These are phyloP conservation scores for Papilio protenor DNA, from an alignment of 2,888 invertebrate genomes.

Conservation along the genomic window DNA sequence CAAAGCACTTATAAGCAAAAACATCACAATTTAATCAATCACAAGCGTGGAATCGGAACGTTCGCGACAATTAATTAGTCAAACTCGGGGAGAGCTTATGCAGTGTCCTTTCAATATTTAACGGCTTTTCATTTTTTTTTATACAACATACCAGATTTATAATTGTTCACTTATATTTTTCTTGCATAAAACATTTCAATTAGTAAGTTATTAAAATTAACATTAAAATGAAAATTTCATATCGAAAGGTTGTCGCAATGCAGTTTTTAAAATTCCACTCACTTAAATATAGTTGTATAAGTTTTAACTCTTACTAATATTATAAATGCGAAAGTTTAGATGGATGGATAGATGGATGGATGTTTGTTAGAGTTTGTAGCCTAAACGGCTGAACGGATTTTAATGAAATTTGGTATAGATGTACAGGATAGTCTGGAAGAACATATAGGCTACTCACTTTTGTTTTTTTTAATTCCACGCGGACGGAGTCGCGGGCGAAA, in stretches of 20 bases:
- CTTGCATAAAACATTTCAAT: too few relatives aligned
- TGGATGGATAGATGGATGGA: too few relatives aligned
- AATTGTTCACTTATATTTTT: background rate
- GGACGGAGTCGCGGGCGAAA: too few relatives aligned
- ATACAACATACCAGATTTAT: background rate
- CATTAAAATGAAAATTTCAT: background rate
- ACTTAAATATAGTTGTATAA: background rate
- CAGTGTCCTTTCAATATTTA: constrained; percentile 16
- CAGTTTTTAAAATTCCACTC: constrained; percentile 16
- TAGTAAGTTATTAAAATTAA: background rate
- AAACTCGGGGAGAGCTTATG: constrained; percentile 20
- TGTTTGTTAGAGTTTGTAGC: too few relatives aligned
- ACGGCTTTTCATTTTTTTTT: background rate
- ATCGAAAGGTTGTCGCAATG: constrained; percentile 8
- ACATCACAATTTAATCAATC: constrained; percentile 36
- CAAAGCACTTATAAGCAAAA: constrained; percentile 1
- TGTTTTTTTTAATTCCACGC: too few relatives aligned
- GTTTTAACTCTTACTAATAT: too few relatives aligned
- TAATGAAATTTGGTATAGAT: too few relatives aligned
- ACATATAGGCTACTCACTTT: too few relatives aligned
- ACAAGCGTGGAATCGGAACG: constrained; percentile 27
- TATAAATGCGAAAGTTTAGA: too few relatives aligned
- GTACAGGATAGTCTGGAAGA: too few relatives aligned
- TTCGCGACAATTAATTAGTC: constrained; percentile 35
- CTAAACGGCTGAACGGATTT: too few relatives aligned